Base-by-base conservation (phyloP, 2,797 vertebrate genomes). In the Tachyglossus aculeatus region DNA sequence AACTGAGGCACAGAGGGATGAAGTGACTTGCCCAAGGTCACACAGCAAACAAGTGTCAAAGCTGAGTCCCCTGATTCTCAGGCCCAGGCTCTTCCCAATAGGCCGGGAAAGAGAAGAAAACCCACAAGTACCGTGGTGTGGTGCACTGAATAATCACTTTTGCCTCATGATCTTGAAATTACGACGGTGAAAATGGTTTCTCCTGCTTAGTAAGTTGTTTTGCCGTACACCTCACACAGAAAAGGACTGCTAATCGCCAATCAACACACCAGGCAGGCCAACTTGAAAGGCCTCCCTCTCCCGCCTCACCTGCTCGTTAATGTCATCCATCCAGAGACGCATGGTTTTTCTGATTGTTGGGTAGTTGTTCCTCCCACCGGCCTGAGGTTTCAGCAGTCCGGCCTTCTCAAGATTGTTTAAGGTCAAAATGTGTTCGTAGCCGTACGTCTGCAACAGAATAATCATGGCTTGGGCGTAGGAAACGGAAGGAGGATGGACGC, bases 271-370 rank as follows among this genome's bases (percentile, higher is more conserved):
- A 51, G 3, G 7, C 1, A 7, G 15, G 12, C 2, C 3, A 16
- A 8, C 3, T 33, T 2, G 7, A 32, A 58, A 25, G 9, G 0
- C 0, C 0, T 1, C n/a, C n/a, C n/a, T n/a, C n/a, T n/a, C n/a
- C n/a, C 2, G 0, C 0, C 36, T 74, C 59, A 97, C 98, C 91
- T 99, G 97, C 16, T 99, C 98, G 0, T 99, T 99, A 15, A 98
- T 95, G 1, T 99, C 98, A 36, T 99, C 97, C 98, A 99, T 98
- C 98, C 98, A 99, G 51, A 99, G 90, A 61, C 98, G 98, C 6
- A 99, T 86, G 0, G 98, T 99, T 78, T 99, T 99, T 80, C 98
- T 93, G 61, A 99, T 97, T 0, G 97, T 99, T 7, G 98, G 98
- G 85, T 97, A 98, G 86, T 95, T 99, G 66, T 99, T 99, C 75